phyloP scores from a whole-genome alignment of 1,140 invertebrate species.

The Zophobas atratus region DNA sequence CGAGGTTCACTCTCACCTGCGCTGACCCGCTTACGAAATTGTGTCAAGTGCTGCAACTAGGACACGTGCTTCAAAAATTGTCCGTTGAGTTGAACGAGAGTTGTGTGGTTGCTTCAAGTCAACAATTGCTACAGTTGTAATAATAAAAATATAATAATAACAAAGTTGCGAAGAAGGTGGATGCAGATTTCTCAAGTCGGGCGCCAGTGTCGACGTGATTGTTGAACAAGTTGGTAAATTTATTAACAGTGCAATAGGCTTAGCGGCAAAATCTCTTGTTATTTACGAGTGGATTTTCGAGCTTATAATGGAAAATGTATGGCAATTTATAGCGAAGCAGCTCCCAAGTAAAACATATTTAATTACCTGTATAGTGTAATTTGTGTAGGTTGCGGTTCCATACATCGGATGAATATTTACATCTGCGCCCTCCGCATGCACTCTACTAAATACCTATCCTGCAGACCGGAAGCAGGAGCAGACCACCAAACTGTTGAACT shows the following conservation, averaged over 20 bases:
- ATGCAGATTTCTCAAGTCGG: too few species aligned
- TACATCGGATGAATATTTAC: constrained; percentile 47
- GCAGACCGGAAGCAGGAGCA: constrained; percentile 23
- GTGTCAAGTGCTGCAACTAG: too few species aligned
- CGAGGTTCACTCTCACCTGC: too few species aligned
- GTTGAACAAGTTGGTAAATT: constrained; percentile 38
- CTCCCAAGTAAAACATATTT: constrained; percentile 50
- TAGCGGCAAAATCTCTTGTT: constrained; percentile 42
- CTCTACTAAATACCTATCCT: constrained; percentile 32
- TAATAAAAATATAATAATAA: too few species aligned
- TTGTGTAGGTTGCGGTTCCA: constrained; percentile 48
- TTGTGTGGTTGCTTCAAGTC: too few species aligned
- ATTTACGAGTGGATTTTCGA: constrained; percentile 44
- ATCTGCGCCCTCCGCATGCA: constrained; percentile 41
- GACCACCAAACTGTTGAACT: constrained; percentile 49
- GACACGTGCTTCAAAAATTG: too few species aligned
- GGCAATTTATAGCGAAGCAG: constrained; percentile 31
- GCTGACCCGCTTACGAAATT: too few species aligned
- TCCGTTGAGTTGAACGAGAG: too few species aligned
- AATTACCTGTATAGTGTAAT: constrained; percentile 49
- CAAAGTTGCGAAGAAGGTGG: too few species aligned
- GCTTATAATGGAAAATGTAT: constrained; percentile 48
- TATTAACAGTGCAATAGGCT: constrained; percentile 33
- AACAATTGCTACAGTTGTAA: too few species aligned
- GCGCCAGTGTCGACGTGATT: constrained; percentile 4